Percentiles rank a stretch among this genome's conserved stretches.
Evolutionary conservation across 2,797 vertebrate species (phyloP).

Genomic region (Lutjanus argentimaculatus): DNA sequence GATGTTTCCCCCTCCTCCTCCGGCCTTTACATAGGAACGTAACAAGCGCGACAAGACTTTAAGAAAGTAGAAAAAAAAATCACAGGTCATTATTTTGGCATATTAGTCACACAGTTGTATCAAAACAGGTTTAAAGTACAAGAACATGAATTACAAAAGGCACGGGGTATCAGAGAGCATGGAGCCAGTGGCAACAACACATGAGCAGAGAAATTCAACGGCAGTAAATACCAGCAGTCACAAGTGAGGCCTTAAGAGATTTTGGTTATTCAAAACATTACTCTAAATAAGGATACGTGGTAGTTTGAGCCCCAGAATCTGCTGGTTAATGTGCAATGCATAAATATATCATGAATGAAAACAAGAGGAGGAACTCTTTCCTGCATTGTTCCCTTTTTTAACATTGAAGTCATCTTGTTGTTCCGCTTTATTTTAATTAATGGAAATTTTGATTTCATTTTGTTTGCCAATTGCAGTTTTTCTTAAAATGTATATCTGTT

Average conservation of each 20-base stretch:
- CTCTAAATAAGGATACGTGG: constrained; percentile 6
- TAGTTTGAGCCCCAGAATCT: constrained; percentile 25
- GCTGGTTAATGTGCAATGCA: constrained; percentile 41
- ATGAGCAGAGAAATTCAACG: constrained; percentile 24
- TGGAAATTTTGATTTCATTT: not conserved
- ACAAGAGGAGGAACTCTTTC: not conserved
- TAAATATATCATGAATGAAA: constrained; percentile 13
- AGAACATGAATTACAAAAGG: constrained; percentile 78
- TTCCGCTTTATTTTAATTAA: not conserved
- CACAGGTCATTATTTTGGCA: constrained; percentile 78
- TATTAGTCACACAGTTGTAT: constrained; percentile 80
- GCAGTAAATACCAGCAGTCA: constrained; percentile 28
- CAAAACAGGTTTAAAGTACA: constrained; percentile 73
- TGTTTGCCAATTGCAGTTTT: not conserved
- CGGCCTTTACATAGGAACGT: not conserved
- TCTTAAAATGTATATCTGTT: not conserved
- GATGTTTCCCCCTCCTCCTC: not conserved
- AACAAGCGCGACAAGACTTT: constrained; percentile 63
- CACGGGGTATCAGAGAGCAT: constrained; percentile 75
- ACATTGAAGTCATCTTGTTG: not conserved
- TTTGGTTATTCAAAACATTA: constrained; percentile 27
- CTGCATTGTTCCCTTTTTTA: constrained; percentile 1
- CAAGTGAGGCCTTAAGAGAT: constrained; percentile 17
- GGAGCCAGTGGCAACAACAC: constrained; percentile 58
- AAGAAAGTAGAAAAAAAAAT: constrained; percentile 65